These are phyloP conservation scores for Ennomos quercinarius DNA, from an alignment of 2,888 invertebrate species.

Conservation along the genomic window DNA sequence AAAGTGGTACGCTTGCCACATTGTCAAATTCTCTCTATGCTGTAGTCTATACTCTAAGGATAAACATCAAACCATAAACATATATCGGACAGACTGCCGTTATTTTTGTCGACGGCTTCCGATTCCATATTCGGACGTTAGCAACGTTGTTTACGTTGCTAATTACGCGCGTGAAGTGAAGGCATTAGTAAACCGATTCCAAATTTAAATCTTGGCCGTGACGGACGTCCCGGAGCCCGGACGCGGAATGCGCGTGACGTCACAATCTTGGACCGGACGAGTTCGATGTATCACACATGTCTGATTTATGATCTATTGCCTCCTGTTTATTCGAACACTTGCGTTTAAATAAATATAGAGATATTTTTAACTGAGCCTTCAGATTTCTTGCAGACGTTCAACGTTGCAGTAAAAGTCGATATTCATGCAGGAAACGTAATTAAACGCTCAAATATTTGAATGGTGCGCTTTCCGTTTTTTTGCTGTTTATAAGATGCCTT, in stretches of 20 bases:
- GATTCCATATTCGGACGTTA: conserved; percentile 64
- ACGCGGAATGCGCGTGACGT: conserved; percentile 76
- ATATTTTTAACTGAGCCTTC: conserved; percentile 5
- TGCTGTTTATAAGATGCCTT: no score
- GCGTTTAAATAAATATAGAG: conserved; percentile 23
- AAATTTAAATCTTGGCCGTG: conserved; percentile 77
- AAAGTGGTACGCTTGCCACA: no score
- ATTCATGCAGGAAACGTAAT: no score
- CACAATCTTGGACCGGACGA: conserved; percentile 41
- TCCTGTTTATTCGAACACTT: conserved; percentile 50
- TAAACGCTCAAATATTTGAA: no score
- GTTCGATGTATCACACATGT: conserved; percentile 45
- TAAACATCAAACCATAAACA: conserved; percentile 29
- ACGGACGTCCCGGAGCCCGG: conserved; percentile 48
- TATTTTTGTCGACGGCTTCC: conserved; percentile 53
- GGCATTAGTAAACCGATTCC: conserved; percentile 67
- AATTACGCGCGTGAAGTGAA: conserved; percentile 58
- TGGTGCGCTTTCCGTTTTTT: no score
- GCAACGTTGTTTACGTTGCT: conserved; percentile 55
- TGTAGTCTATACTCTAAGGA: no score
- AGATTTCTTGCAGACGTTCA: neutral
- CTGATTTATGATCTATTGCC: conserved; percentile 50
- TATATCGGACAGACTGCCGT: conserved; percentile 24
- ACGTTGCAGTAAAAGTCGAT: neutral
- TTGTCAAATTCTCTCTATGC: no score